These are phyloP conservation scores for Yponomeuta evonymella DNA, from an alignment of 2,888 invertebrate species.

Conservation along the genomic window DNA sequence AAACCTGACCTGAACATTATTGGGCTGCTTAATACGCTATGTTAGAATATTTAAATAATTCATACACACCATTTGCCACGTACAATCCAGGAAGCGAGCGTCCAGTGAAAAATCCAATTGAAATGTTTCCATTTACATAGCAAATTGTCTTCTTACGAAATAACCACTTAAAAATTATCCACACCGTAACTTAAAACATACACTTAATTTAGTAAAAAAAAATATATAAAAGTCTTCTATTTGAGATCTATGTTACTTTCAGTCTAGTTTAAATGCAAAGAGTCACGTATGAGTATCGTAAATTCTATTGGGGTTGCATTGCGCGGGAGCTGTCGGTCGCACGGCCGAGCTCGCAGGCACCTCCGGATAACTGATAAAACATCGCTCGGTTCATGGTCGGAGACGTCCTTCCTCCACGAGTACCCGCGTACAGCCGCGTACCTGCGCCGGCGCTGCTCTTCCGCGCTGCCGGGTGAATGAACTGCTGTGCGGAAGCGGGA, in stretches of 20 bases:
- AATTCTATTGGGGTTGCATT: conserved; percentile 49
- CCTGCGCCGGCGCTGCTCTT: conserved; percentile 63
- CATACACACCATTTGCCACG: conserved; percentile 53
- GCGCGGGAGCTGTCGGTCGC: conserved; percentile 45
- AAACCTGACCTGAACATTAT: too few relatives aligned
- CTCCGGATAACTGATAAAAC: conserved; percentile 72
- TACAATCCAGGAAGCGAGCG: conserved; percentile 39
- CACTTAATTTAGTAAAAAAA: conserved; percentile 57
- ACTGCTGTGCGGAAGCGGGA: conserved; percentile 61
- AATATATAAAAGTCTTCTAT: conserved; percentile 57
- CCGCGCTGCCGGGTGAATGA: conserved; percentile 71
- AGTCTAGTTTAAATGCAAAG: conserved; percentile 64
- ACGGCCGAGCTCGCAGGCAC: conserved; percentile 62
- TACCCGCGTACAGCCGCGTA: conserved; percentile 43
- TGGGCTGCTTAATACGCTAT: not conserved
- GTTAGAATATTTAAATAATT: conserved; percentile 7
- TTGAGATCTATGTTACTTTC: conserved; percentile 74
- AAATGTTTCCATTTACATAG: conserved; percentile 32
- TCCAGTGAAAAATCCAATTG: conserved; percentile 45
- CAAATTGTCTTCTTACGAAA: conserved; percentile 41
- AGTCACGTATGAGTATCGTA: conserved; percentile 30
- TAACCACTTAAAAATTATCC: conserved; percentile 61
- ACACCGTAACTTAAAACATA: conserved; percentile 58
- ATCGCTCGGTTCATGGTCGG: conserved; percentile 68
- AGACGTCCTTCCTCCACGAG: conserved; percentile 66